A percentile compares a stretch with the other conserved stretches of the same genome.
These are phyloP conservation scores for Oncorhynchus mykiss DNA, from an alignment of 2,113 vertebrate species.

Conservation along the genomic window DNA sequence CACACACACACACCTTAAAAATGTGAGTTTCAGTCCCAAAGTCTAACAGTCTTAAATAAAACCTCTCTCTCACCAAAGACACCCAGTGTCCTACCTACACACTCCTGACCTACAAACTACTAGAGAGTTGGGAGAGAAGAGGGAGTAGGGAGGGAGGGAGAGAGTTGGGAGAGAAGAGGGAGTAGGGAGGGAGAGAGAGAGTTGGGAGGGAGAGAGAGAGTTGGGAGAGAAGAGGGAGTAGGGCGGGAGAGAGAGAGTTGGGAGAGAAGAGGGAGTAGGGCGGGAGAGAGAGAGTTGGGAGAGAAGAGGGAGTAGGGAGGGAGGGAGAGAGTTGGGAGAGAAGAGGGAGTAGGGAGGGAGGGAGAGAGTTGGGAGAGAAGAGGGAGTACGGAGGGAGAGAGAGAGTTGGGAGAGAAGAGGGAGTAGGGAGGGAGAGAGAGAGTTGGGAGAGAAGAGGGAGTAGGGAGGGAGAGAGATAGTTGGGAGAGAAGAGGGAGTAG, in stretches of 20 bases:
- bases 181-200: not conserved
- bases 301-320: not conserved
- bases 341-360: not conserved
- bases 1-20: not conserved
- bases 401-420: not conserved
- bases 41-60: slow-evolving; percentile 4
- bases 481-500: not conserved
- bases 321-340: not conserved
- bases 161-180: too few species aligned
- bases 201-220: not conserved
- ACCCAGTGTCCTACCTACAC: not conserved
- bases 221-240: too few species aligned
- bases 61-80: not conserved
- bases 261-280: not conserved
- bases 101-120: slow-evolving; percentile 6
- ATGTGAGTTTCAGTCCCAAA: not conserved
- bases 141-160: too few species aligned
- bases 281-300: too few species aligned
- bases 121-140: not conserved
- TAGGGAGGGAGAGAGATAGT: not conserved
- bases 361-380: not conserved
- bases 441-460: not conserved
- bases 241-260: not conserved
- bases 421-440: not conserved
- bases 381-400: not conserved